Percentiles rank a stretch among this genome's conserved stretches.
Evolutionary conservation across 2,113 vertebrate genomes (phyloP).

Genomic region (Ciconia boyciana): DNA sequence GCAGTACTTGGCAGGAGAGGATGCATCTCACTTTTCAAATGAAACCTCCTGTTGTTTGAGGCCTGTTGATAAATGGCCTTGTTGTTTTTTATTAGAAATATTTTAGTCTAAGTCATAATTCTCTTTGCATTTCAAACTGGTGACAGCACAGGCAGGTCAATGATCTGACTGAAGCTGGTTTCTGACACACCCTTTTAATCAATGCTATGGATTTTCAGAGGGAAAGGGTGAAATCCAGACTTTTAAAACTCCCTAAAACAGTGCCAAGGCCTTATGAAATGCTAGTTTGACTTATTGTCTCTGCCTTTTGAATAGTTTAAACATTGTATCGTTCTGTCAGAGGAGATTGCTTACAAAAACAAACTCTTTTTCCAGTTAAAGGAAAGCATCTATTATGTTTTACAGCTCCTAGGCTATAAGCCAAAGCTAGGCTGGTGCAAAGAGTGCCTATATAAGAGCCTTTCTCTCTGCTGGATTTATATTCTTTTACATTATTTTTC

Average conservation of each 20-base stretch:
- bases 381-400: background rate
- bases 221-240: background rate
- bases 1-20: background rate
- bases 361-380: background rate
- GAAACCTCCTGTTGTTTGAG: conserved; percentile 8
- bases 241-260: background rate
- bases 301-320: background rate
- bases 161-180: background rate
- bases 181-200: background rate
- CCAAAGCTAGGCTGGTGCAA: background rate
- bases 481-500: background rate
- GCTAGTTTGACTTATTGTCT: background rate
- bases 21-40: conserved; percentile 12
- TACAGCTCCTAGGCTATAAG: background rate
- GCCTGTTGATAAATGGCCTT: conserved; percentile 13
- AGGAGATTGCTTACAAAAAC: background rate
- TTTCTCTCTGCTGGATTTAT: background rate
- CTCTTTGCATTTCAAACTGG: background rate
- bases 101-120: conserved; percentile 13
- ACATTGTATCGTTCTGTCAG: background rate
- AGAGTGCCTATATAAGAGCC: background rate
- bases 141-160: background rate
- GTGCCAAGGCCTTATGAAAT: background rate
- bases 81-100: background rate
- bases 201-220: background rate